Evolutionary conservation across 2,888 invertebrate genomes (phyloP).

Genomic region (Zhuqinia jingwanae): DNA sequence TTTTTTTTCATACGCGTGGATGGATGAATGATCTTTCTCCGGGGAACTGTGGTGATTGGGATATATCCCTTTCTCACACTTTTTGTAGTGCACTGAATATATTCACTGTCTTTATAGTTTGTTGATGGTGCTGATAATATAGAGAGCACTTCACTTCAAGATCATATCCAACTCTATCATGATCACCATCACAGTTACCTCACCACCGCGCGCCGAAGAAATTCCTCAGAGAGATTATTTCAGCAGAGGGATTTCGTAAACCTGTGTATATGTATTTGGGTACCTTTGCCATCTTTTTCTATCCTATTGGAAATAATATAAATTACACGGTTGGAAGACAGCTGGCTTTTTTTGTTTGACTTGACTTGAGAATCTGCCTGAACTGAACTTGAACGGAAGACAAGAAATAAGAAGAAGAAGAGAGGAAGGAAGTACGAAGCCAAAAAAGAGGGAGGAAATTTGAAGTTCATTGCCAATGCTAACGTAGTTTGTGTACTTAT

Average conservation of each 20-base stretch:
- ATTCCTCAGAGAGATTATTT: conserved; percentile 32
- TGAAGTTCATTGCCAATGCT: conserved; percentile 24
- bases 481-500: too few species aligned
- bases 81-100: too few species aligned
- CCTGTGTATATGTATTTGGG: neutral
- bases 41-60: neutral
- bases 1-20: neutral
- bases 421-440: conserved; percentile 1
- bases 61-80: neutral
- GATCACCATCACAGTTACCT: conserved; percentile 5
- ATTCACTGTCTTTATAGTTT: neutral
- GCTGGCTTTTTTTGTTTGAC: neutral
- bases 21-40: conserved; percentile 30
- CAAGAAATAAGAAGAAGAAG: neutral
- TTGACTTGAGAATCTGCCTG: neutral
- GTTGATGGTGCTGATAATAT: neutral
- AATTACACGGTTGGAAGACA: conserved; percentile 32
- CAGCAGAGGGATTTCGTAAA: neutral
- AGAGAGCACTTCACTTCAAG: conserved; percentile 23
- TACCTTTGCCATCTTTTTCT: neutral
- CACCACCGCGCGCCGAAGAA: neutral
- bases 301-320: conserved; percentile 25
- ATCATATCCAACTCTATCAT: conserved; percentile 23
- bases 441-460: conserved; percentile 16
- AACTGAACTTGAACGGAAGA: too few species aligned